Evolutionary conservation across 2,888 invertebrate species (phyloP).

Genomic region (Enchytraeus crypticus): DNA sequence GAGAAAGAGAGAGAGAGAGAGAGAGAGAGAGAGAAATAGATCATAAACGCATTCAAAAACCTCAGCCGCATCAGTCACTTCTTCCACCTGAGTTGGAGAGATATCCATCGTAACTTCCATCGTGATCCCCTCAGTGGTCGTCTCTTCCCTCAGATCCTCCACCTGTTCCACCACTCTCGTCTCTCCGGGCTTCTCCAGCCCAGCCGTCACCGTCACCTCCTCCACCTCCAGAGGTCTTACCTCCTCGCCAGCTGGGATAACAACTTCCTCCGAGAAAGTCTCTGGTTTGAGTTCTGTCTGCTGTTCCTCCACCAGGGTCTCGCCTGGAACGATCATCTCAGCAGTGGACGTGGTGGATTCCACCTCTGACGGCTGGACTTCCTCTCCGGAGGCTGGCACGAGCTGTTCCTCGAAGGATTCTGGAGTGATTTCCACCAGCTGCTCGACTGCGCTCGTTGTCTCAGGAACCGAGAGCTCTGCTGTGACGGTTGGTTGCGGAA

Average conservation of each 20-base stretch:
- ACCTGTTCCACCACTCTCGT: constrained; percentile 5
- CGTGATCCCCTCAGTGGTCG: neutral
- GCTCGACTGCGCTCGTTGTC: constrained; percentile 1
- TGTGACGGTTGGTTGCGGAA: constrained; percentile 11
- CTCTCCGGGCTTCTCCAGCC: neutral
- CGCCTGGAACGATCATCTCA: neutral
- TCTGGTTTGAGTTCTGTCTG: neutral
- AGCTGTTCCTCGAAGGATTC: constrained; percentile 11
- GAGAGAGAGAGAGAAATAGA: too few species aligned
- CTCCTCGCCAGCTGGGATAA: neutral
- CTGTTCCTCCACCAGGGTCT: constrained; percentile 3
- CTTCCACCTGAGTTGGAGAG: constrained; percentile 4
- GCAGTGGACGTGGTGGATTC: constrained; percentile 9
- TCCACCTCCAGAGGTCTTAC: constrained; percentile 5
- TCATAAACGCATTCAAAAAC: neutral
- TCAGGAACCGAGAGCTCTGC: constrained; percentile 4
- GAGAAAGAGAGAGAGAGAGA: too few species aligned
- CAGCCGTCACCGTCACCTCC: neutral
- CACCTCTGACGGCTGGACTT: constrained; percentile 10
- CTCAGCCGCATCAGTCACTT: constrained; percentile 6
- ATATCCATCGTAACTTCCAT: constrained; percentile 2
- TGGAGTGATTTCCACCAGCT: constrained; percentile 2
- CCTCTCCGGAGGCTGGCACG: constrained; percentile 4
- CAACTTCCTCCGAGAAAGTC: neutral
- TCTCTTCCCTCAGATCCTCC: neutral